Percentiles rank a stretch among this genome's conserved stretches.
phyloP scores from a whole-genome alignment of 2,113 vertebrate species.

The Panthera tigris region DNA sequence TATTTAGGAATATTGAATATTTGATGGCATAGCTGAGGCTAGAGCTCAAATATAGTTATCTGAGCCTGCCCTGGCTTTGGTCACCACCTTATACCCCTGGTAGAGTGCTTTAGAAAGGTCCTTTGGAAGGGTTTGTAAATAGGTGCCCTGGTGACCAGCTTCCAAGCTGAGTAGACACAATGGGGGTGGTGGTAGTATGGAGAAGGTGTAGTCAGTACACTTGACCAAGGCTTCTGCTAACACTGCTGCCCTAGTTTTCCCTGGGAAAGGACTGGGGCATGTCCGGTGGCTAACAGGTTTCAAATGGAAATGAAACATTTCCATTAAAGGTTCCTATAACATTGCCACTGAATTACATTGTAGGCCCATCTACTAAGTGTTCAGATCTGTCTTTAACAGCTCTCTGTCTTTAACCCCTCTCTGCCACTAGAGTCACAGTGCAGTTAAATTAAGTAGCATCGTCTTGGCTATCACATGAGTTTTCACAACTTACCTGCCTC shows the following conservation, averaged over 20 bases:
- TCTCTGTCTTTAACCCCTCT: neutral
- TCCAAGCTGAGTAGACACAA: neutral
- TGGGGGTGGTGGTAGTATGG: neutral
- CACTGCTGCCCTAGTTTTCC: neutral
- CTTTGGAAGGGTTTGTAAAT: neutral
- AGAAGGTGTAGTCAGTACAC: neutral
- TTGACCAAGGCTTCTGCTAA: neutral
- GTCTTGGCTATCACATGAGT: neutral
- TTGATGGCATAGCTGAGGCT: neutral
- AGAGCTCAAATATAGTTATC: neutral
- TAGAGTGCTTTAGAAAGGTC: neutral
- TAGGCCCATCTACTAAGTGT: neutral
- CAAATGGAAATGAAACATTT: neutral
- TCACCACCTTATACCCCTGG: neutral
- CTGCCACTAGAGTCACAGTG: neutral
- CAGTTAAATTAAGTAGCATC: neutral
- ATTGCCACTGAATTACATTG: neutral
- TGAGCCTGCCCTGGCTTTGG: neutral
- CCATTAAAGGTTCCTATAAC: neutral
- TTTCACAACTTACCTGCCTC: neutral
- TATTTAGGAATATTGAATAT: neutral
- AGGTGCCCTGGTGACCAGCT: neutral
- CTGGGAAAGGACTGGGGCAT: neutral
- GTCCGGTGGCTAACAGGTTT: neutral
- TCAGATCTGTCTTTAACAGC: neutral